Conservation (phyloP, 2,888 invertebrate genomes). For the Boloria euphrosyne region DNA sequence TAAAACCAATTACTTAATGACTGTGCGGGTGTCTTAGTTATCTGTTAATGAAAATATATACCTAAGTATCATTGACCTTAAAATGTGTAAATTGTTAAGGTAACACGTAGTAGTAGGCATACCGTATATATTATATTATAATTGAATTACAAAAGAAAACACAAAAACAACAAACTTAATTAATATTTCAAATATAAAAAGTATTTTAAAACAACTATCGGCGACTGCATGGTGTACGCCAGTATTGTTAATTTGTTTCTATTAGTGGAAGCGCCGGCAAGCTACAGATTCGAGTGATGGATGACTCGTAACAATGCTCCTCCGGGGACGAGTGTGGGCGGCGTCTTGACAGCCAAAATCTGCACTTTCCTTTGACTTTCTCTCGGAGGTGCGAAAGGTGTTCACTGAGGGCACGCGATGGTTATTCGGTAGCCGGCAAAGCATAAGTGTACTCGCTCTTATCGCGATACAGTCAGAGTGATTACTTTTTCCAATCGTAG, state of each 20-base stretch:
- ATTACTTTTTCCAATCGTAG: constrained; percentile 45
- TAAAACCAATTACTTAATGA: constrained; percentile 30
- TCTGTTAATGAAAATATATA: constrained; percentile 21
- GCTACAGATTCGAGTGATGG: constrained; percentile 63
- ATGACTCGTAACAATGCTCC: constrained; percentile 76
- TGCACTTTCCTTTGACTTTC: constrained; percentile 82
- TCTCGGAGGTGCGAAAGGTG: constrained; percentile 81
- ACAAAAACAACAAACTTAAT: no score
- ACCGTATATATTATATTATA: not conserved
- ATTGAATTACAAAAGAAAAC: no score
- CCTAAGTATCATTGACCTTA: constrained; percentile 30
- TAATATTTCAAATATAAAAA: not conserved
- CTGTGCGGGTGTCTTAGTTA: constrained; percentile 33
- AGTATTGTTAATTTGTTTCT: constrained; percentile 35
- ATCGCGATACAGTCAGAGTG: constrained; percentile 58
- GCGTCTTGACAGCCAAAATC: constrained; percentile 78
- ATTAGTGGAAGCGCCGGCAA: constrained; percentile 35
- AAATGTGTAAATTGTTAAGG: constrained; percentile 18
- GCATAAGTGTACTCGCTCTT: constrained; percentile 78
- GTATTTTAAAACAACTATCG: not conserved
- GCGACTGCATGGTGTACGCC: constrained; percentile 13
- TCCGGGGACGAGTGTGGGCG: constrained; percentile 77
- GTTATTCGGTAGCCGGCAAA: constrained; percentile 78
- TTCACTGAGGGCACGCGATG: constrained; percentile 74
- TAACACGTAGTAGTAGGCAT: not conserved